These are phyloP conservation scores for Gobio gobio DNA, from an alignment of 2,113 vertebrate species.

Conservation along the genomic window DNA sequence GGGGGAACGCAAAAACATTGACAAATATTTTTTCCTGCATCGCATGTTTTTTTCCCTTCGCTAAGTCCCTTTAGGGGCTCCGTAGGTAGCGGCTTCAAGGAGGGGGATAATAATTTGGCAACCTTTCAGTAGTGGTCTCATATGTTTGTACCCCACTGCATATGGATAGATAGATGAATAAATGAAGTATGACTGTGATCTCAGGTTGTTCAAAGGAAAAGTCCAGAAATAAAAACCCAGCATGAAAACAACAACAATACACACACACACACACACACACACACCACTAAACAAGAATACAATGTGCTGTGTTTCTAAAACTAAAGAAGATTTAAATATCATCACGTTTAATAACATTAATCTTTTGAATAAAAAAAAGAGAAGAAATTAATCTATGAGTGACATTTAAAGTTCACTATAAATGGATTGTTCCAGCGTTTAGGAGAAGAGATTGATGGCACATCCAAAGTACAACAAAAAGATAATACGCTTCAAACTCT, in stretches of 20 bases:
- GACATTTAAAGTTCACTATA: conserved; percentile 39
- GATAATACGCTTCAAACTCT: background rate
- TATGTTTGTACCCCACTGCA: background rate
- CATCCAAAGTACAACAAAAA: background rate
- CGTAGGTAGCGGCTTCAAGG: too few species aligned
- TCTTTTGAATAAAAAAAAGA: background rate
- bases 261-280: background rate
- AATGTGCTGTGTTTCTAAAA: conserved; percentile 1
- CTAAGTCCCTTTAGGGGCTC: too few species aligned
- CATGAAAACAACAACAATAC: conserved; percentile 39
- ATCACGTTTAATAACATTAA: background rate
- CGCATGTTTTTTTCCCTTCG: too few species aligned
- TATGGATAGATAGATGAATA: background rate
- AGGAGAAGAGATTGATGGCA: background rate
- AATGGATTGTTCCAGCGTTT: conserved; percentile 1
- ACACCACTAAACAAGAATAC: conserved; percentile 14
- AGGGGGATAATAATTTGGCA: too few species aligned
- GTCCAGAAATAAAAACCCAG: conserved; percentile 36
- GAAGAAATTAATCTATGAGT: conserved; percentile 1
- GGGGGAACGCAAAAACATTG: too few species aligned
- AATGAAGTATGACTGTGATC: conserved; percentile 58
- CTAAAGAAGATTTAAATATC: background rate
- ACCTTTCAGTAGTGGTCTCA: background rate
- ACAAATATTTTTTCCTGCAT: too few species aligned
- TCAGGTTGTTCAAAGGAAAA: conserved; percentile 66